Evolutionary conservation across 2,113 vertebrate species (phyloP), one percentile per base, ranked within the genome.

Genomic region (Pelmatolapia mariae): DNA sequence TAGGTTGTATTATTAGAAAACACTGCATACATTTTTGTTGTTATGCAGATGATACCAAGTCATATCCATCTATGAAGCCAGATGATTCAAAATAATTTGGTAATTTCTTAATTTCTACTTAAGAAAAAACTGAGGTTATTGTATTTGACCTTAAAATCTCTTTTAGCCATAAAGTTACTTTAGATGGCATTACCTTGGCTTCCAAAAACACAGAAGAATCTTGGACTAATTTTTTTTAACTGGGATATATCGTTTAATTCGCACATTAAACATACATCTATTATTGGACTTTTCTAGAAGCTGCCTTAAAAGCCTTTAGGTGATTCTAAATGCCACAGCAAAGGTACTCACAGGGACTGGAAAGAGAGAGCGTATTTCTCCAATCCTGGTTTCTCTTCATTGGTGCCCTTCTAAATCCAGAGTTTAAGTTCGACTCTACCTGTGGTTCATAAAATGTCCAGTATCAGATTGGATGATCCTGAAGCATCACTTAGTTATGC

Each of bases 341-440:
- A 45, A 43, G 9, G 1, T 73, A 45, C 68, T 73, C 22, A 26
- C 38, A 45, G 68, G 38, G 68, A 73, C 68, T 22, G 9, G 68
- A 73, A 73, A 73, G 38, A 73, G 66, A 73, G 68, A 45, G 13
- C 16, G 13, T 18, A 73, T 45, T 73, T 73, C 66, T 73, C n/a
- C 5, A 15, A 43, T 43, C 38, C 13, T 45, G 66, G 38, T 38
- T 45, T 71, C 36, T 71, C 36, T 6, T 40, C 63, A 40, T 68
- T 68, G 33, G 19, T 36, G 18, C n/a, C 38, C 12, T 16, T 8
- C 22, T 71, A 71, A 73, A 7, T 73, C 43, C 15, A 47, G 43
- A 29, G 24, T 76, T 76, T 45, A 76, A 47, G 16, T 47, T 76
- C 2, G 4, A 47, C 24, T 47, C 24, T 50, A 19, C 5, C 10